A percentile compares a stretch with the other conserved stretches of the same genome.
Conservation (phyloP, 2,888 invertebrate genomes). For the Metalampra italica region DNA sequence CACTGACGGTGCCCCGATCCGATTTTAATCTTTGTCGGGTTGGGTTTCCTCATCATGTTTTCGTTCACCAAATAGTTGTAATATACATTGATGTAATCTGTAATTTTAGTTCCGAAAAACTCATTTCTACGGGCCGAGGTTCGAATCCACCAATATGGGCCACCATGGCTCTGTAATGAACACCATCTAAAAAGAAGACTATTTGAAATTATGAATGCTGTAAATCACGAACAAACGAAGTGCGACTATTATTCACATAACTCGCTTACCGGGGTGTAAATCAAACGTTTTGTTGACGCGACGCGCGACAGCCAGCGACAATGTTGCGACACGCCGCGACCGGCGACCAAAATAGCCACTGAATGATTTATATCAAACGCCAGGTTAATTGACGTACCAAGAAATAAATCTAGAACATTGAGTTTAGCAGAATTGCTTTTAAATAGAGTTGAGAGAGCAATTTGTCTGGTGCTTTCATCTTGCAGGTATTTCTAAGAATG, state of each 20-base stretch:
- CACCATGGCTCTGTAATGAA: too few relatives aligned
- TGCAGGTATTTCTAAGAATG: slow-evolving; percentile 13
- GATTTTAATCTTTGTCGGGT: too few relatives aligned
- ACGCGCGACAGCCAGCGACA: slow-evolving; percentile 27
- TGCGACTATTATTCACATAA: slow-evolving; percentile 20
- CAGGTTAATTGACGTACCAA: slow-evolving; percentile 51
- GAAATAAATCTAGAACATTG: slow-evolving; percentile 45
- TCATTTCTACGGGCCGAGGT: too few relatives aligned
- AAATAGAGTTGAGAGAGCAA: slow-evolving; percentile 37
- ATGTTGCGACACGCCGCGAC: slow-evolving; percentile 27
- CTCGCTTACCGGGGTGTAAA: slow-evolving; percentile 29
- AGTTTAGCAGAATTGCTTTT: slow-evolving; percentile 36
- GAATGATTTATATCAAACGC: slow-evolving; percentile 38
- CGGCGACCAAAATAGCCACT: slow-evolving; percentile 13
- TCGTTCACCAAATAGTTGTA: too few relatives aligned
- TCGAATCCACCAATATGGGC: too few relatives aligned
- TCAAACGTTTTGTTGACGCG: slow-evolving; percentile 39
- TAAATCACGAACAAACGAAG: slow-evolving; percentile 8
- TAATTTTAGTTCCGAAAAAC: too few relatives aligned
- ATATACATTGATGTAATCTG: too few relatives aligned
- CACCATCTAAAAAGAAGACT: not conserved
- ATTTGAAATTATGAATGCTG: not conserved
- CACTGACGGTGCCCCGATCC: too few relatives aligned
- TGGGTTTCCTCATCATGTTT: too few relatives aligned
- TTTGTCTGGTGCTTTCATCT: slow-evolving; percentile 27